Base-by-base conservation (phyloP, 2,113 vertebrate genomes). In the Eclectus roratus region DNA sequence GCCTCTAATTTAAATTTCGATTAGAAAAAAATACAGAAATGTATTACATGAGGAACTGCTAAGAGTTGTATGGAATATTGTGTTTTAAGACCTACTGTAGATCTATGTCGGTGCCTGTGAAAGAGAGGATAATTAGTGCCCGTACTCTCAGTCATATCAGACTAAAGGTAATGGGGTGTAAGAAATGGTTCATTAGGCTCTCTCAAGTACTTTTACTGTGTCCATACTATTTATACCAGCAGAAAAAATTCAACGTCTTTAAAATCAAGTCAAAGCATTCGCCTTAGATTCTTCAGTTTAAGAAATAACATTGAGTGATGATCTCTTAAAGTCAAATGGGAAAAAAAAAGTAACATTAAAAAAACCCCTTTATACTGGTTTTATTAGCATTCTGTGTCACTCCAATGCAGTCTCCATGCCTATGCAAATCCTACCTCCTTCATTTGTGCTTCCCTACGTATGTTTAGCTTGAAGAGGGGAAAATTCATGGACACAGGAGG, bases 131-230 rank as follows among this genome's bases (percentile, higher is more conserved):
- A 98, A 98, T 98, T 98, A 98, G 98, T 94, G 96, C 94, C 97
- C 69, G 64, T 97, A 97, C 97, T 98, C 97, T 98, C 97, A 96
- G 98, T 98, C 98, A 98, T 98, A 98, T 97, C 98, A 98, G 98
- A 98, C 98, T 97, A 97, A 98, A 98, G 98, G 98, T 98, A 98
- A 98, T 98, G 98, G 98, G 98, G 97, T 98, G 98, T 98, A 98
- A 98, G 98, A 98, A 98, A 98, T 97, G 98, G 98, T 98, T 98
- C 98, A 98, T 98, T 98, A 98, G 98, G 96, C 96, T 97, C 97
- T 97, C 97, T 98, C 97, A 98, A 98, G 98, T 98, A 98, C 98
- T 98, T 98, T 98, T 97, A 98, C 98, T 98, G 96, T 98, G 98
- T 98, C 97, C 98, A 98, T 98, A 98, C 97, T 98, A 98, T 98